Evolutionary conservation across 37 sponge, comb jelly and placozoan species (phyloP).

Genomic region (Tethya wilhelma): DNA sequence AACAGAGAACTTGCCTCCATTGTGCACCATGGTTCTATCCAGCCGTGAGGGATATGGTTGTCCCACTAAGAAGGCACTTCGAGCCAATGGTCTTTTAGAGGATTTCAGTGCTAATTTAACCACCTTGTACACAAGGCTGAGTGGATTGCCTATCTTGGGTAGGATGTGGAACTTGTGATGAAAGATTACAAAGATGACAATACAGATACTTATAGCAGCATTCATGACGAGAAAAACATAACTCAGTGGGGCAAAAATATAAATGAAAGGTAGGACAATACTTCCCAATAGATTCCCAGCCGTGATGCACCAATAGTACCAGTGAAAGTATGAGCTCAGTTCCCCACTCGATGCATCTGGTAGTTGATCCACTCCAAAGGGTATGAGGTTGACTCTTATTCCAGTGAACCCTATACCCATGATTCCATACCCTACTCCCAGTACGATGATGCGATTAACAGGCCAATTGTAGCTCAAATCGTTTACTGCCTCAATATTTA

Average conservation of each 20-base stretch:
- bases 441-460: background rate
- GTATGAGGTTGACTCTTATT: slow-evolving; percentile 40
- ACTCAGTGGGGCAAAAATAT: background rate
- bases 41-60: background rate
- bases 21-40: slow-evolving; percentile 16
- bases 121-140: slow-evolving; percentile 53
- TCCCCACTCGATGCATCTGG: slow-evolving; percentile 17
- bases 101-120: slow-evolving; percentile 44
- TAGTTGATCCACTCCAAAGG: slow-evolving; percentile 58
- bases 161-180: background rate
- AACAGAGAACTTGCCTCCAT: slow-evolving; percentile 22
- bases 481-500: too few species aligned
- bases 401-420: slow-evolving; percentile 26
- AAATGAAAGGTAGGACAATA: background rate
- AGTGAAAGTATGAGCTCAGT: slow-evolving; percentile 60
- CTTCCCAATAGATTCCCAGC: background rate
- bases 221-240: background rate
- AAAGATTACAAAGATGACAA: background rate
- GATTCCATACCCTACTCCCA: background rate
- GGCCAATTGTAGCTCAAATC: background rate
- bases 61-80: slow-evolving; percentile 8
- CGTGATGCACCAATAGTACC: slow-evolving; percentile 59
- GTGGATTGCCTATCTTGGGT: background rate
- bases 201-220: background rate
- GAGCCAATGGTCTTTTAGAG: background rate